Percentiles rank a stretch among this genome's conserved stretches.
Conservation (phyloP, 1,140 invertebrate genomes). For the Aricia agestis region DNA sequence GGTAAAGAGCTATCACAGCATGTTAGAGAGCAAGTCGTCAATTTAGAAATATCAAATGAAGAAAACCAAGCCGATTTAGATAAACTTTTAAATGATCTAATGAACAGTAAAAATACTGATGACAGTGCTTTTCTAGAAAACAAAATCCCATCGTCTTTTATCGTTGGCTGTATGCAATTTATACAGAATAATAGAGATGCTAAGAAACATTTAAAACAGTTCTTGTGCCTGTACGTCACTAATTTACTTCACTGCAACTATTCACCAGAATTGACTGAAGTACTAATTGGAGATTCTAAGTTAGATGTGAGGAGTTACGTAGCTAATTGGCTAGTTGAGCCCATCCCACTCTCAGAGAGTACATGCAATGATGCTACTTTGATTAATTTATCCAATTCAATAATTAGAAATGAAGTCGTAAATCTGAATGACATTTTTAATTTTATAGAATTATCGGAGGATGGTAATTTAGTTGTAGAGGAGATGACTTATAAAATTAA, state of each 20-base stretch:
- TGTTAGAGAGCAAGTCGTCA: conserved; percentile 48
- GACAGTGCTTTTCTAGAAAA: conserved; percentile 58
- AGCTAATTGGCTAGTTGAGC: conserved; percentile 51
- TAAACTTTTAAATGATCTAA: conserved; percentile 62
- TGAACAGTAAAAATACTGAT: conserved; percentile 48
- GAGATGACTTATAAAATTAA: conserved; percentile 41
- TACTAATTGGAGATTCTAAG: conserved; percentile 59
- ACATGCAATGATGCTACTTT: conserved; percentile 47
- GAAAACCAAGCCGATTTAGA: conserved; percentile 48
- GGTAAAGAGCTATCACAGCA: conserved; percentile 46
- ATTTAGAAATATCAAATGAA: conserved; percentile 53
- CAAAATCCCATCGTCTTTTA: conserved; percentile 62
- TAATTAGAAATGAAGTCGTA: conserved; percentile 49
- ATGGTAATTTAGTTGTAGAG: conserved; percentile 38
- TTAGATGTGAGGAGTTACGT: conserved; percentile 60
- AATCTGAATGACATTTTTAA: conserved; percentile 48
- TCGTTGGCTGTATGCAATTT: conserved; percentile 63
- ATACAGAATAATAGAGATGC: conserved; percentile 49
- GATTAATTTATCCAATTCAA: conserved; percentile 47
- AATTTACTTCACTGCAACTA: conserved; percentile 69
- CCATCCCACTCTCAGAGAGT: conserved; percentile 42
- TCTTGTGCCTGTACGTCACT: conserved; percentile 55
- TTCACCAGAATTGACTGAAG: conserved; percentile 60
- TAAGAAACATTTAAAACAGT: conserved; percentile 56
- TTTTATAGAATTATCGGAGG: conserved; percentile 34